phyloP scores from a whole-genome alignment of 2,113 vertebrate genomes.

The Eulacestoma nigropectus region DNA sequence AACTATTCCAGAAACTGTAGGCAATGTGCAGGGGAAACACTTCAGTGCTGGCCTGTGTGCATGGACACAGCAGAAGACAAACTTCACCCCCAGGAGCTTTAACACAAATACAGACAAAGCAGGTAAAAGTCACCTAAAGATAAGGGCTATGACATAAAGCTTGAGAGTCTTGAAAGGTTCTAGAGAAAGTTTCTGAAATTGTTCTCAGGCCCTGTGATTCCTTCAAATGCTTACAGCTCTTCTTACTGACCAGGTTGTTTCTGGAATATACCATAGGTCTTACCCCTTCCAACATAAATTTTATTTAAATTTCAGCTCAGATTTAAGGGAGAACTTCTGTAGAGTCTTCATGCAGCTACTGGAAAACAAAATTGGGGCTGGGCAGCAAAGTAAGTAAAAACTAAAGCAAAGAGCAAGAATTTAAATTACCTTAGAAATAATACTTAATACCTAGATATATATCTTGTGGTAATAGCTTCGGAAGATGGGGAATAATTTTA shows the following conservation, averaged over 20 bases:
- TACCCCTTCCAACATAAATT: rapidly evolving
- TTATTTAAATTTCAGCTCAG: background rate
- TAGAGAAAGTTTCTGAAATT: background rate
- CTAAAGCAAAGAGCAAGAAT: background rate
- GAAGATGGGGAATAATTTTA: background rate
- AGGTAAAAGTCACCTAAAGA: background rate
- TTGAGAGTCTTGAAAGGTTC: background rate
- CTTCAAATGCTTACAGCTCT: background rate
- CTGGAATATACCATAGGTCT: background rate
- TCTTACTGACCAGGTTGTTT: background rate
- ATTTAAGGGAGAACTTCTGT: background rate
- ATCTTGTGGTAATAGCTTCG: background rate
- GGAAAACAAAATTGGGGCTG: background rate
- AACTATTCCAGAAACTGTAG: background rate
- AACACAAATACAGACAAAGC: background rate
- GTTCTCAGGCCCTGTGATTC: background rate
- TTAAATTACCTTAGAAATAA: background rate
- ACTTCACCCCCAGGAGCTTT: background rate
- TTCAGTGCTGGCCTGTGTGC: background rate
- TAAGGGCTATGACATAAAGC: background rate
- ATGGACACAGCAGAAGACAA: background rate
- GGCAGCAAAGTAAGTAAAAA: background rate
- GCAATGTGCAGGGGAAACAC: rapidly evolving
- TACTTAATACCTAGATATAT: background rate
- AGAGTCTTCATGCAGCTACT: rapidly evolving